phyloP scores from a whole-genome alignment of 2,113 vertebrate species.

The Elanoides forficatus region DNA sequence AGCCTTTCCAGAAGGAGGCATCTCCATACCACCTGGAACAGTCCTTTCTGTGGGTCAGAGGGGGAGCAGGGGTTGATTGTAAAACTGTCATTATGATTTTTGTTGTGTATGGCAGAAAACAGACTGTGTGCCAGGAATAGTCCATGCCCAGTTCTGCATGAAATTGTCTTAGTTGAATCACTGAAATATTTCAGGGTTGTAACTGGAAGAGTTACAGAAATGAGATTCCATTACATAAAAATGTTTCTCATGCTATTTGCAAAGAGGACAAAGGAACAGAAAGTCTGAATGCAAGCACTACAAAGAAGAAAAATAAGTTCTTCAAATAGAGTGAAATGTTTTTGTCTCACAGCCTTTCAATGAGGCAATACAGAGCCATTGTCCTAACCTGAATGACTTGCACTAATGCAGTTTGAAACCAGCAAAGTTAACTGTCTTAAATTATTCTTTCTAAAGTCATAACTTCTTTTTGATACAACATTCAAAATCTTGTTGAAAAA shows the following conservation, averaged over 20 bases:
- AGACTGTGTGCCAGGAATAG: not conserved
- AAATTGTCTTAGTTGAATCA: not conserved
- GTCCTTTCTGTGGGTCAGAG: not conserved
- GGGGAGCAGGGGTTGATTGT: not conserved
- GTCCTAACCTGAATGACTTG: not conserved
- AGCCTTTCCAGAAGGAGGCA: not conserved
- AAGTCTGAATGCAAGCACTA: not conserved
- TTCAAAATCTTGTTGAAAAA: not conserved
- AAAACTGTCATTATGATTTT: not conserved
- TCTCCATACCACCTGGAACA: not conserved
- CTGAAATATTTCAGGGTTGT: not conserved
- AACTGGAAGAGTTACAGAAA: not conserved
- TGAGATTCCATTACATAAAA: not conserved
- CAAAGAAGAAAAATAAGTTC: not conserved
- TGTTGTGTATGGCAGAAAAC: not conserved
- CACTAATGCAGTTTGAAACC: not conserved
- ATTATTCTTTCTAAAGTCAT: not conserved
- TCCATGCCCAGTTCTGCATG: not conserved
- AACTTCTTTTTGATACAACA: not conserved
- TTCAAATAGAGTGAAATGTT: not conserved
- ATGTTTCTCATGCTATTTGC: not conserved
- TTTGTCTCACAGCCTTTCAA: not conserved
- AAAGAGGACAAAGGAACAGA: not conserved
- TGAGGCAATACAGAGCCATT: not conserved
- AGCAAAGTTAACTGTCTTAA: not conserved